phyloP scores from a whole-genome alignment of 1,140 invertebrate species.

The Pantala flavescens region DNA sequence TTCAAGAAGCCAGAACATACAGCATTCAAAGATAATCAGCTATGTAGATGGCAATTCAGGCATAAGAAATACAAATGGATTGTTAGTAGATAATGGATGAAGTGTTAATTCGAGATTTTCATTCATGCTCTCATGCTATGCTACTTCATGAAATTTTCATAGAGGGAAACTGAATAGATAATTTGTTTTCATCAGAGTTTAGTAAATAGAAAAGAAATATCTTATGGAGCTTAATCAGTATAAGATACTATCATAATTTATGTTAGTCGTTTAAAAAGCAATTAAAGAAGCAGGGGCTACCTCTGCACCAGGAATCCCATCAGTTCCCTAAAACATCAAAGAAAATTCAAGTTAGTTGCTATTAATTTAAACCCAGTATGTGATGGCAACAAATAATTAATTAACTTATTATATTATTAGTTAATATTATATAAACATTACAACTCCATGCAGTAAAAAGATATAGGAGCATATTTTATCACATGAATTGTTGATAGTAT shows the following conservation, averaged over 20 bases:
- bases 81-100: too few species aligned
- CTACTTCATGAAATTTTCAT: not conserved
- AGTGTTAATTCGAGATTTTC: not conserved
- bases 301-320: conserved; percentile 83
- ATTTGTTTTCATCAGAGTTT: too few species aligned
- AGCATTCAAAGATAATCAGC: not conserved
- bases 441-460: too few species aligned
- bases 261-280: conserved; percentile 12
- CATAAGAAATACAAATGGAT: not conserved
- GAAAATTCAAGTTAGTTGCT: conserved; percentile 15
- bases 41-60: not conserved
- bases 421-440: too few species aligned
- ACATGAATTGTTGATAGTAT: too few species aligned
- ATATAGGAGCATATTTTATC: too few species aligned
- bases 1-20: not conserved
- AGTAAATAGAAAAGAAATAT: too few species aligned
- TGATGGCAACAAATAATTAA: not conserved
- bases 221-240: too few species aligned
- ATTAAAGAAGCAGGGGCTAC: conserved; percentile 38
- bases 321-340: conserved; percentile 65
- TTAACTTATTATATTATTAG: too few species aligned
- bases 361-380: not conserved
- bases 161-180: not conserved
- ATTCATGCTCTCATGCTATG: not conserved
- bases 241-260: not conserved